Base-by-base conservation (phyloP, 92 coral and sea anemone species). In the Galaxea fascicularis region DNA sequence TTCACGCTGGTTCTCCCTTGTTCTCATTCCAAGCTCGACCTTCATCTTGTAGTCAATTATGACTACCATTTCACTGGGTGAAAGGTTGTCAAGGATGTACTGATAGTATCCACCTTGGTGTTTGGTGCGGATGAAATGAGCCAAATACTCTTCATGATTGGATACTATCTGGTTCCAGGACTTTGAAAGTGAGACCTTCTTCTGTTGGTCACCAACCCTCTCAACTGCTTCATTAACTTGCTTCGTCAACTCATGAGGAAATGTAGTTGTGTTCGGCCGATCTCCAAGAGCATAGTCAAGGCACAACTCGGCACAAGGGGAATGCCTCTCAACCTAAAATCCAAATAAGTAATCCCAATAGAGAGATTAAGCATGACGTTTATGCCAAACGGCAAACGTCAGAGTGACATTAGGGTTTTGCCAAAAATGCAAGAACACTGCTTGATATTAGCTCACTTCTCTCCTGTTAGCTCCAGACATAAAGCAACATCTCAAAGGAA, bases 31-130 rank as follows among this genome's bases (percentile, higher is more conserved):
- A 59, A 86, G 65, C 25, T 86, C 90, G 0, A 86, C 28, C 22
- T 86, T 78, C 85, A 86, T 86, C 31, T 86, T 86, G 74, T 86
- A 78, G 15, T 86, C 85, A 1, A 86, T 30, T 6, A 86, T 71
- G 12, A 78, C 80, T 1, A 86, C 85, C 35, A n/a, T 4, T 72
- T 86, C 79, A 0, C 90, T 85, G 4, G 85, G 72, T 52, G 35
- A 8, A 14, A 86, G 78, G 82, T 86, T 77, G 1, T 54, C 72
- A 35, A 86, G 46, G 31, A 86, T 74, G 25, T 66, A 68, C 22
- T 21, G 17, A 72, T 77, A 86, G 64, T 77, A 86, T 13, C 54
- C 66, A 1, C 58, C 56, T 24, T 87, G 90, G 26, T 87, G 82
- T 18, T 87, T 72, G 25, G 90, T 87, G 56, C 89, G 58, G 3